A percentile compares a stretch with the other conserved stretches of the same genome.
phyloP scores from a whole-genome alignment of 1,140 invertebrate genomes.

The Sitobion miscanthi region DNA sequence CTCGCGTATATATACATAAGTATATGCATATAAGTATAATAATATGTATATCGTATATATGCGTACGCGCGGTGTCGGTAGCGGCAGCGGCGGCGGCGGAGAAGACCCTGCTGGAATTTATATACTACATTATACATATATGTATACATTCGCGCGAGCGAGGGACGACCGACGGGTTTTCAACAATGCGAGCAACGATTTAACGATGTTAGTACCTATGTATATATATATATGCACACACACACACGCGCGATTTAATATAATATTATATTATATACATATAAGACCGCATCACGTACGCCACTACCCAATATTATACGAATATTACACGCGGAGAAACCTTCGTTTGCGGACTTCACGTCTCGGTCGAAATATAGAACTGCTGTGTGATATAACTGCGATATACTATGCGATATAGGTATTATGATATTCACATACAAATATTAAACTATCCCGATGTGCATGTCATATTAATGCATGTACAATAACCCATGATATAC shows the following conservation, averaged over 20 bases:
- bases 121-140: background rate
- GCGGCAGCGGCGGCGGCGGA: background rate
- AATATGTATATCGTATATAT: background rate
- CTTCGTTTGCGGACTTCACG: background rate
- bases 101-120: conserved; percentile 49
- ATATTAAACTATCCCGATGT: background rate
- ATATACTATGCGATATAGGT: background rate
- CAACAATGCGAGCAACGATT: conserved; percentile 38
- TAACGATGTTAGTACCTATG: background rate
- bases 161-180: conserved; percentile 51
- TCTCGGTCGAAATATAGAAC: background rate
- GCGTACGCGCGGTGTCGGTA: background rate
- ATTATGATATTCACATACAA: background rate
- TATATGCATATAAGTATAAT: too few species aligned
- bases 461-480: background rate
- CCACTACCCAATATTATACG: background rate
- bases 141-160: background rate
- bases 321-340: background rate
- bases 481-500: too few species aligned
- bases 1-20: background rate
- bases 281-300: conserved; percentile 4
- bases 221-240: background rate
- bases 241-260: background rate
- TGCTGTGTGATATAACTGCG: background rate
- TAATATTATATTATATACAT: background rate